Conservation (phyloP, 2,113 vertebrate genomes). For the Anhinga anhinga region DNA sequence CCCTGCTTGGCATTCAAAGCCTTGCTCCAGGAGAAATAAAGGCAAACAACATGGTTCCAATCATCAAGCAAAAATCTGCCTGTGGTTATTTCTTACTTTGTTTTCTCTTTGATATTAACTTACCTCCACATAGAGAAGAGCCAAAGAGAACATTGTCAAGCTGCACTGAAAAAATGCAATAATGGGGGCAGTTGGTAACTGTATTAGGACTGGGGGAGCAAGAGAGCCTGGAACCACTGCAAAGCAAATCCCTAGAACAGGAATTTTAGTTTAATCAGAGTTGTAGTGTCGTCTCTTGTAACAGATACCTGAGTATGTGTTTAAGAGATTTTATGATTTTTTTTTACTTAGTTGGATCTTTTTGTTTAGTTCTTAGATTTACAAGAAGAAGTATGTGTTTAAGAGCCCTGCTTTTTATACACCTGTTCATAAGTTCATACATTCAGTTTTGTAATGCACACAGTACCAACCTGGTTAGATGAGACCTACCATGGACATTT, state of each 20-base stretch:
- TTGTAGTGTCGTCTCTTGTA: neutral
- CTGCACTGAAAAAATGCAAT: neutral
- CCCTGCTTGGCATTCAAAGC: neutral
- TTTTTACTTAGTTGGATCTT: neutral
- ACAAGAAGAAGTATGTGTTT: neutral
- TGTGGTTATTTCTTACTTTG: neutral
- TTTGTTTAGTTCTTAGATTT: neutral
- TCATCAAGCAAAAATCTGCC: neutral
- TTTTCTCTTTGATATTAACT: neutral
- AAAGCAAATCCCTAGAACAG: neutral
- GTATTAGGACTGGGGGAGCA: neutral
- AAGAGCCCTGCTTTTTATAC: neutral
- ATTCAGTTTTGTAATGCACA: neutral
- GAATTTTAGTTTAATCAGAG: neutral
- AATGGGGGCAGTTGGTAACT: accelerated
- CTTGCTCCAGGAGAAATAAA: neutral
- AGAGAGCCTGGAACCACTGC: neutral
- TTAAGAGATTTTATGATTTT: neutral
- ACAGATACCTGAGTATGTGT: neutral
- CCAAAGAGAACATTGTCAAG: neutral
- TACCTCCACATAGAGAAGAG: neutral
- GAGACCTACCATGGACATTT: neutral
- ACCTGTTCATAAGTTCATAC: neutral
- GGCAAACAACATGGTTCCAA: neutral
- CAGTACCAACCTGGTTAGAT: neutral